Evolutionary conservation across 2,888 invertebrate genomes (phyloP), one percentile per base, ranked within the genome.

Genomic region (Netelia melanura): DNA sequence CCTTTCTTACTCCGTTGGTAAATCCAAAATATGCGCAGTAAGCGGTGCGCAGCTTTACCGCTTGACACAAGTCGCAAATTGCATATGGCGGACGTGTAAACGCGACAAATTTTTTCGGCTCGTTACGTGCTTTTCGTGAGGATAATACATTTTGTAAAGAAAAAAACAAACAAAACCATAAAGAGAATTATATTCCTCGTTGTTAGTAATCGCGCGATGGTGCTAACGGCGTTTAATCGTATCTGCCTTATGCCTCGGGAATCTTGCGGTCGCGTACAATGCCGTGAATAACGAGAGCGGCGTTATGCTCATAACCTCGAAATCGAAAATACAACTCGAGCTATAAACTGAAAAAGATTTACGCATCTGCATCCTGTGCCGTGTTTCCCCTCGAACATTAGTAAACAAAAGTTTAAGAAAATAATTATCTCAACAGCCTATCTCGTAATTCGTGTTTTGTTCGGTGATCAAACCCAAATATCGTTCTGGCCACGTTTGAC

Each of bases 231-330:
- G 23, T 61, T 58, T 25, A 25, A 64, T 58, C 54, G 58, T 43
- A n/a, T 48, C 56, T 43, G 62, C 58, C 52, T 52, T 64, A 70
- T 70, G 78, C 65, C 78, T 81, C 74, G 83, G 68, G 70, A 38
- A 43, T 65, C 48, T 23, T 58, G 65, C 44, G 48, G 52, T 61
- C 48, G 44, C 62, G 64, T 71, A 72, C 61, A 81, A 81, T 78
- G 67, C 70, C 75, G 52, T 61, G 71, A 82, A 70, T 56, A 58
- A 25, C 68, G 68, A 83, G 68, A 79, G 79, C 85, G 85, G 82
- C 85, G 71, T 82, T 85, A 61, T 67, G 61, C 65, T 52, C 70
- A 70, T 85, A 82, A 85, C 85, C 81, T 85, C 79, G 5, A 82
- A 82, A 70, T 43, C 23, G 17, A 58, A 58, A 23, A 21, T 10